These are phyloP conservation scores for Aplochiton taeniatus DNA, from an alignment of 2,797 vertebrate species.

Conservation along the genomic window DNA sequence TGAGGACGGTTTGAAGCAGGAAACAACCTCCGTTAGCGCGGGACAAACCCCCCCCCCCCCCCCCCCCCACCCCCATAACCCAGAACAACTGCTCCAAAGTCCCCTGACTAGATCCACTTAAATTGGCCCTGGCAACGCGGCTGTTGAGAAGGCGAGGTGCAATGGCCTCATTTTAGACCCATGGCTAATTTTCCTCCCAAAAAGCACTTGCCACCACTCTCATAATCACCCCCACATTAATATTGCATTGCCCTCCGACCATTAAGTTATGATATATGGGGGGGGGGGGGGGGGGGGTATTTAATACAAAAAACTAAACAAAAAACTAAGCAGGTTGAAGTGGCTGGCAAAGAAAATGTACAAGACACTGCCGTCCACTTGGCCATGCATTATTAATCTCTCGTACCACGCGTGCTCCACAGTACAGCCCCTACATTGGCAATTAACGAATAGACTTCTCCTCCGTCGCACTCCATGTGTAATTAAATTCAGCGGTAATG, in stretches of 20 bases:
- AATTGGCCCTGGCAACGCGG: slow-evolving; percentile 38
- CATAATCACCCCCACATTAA: slow-evolving; percentile 30
- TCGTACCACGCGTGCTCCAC: neutral
- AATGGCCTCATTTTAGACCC: slow-evolving; percentile 26
- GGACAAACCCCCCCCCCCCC: too few species aligned
- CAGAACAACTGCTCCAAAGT: neutral
- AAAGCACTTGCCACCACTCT: slow-evolving; percentile 23
- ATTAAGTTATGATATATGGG: slow-evolving; percentile 32
- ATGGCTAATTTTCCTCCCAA: slow-evolving; percentile 16
- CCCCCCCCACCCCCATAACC: too few species aligned
- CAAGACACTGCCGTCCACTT: slow-evolving; percentile 21
- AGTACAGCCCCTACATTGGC: slow-evolving; percentile 21
- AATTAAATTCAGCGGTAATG: slow-evolving; percentile 45
- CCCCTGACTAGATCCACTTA: slow-evolving; percentile 21
- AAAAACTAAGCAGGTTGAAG: slow-evolving; percentile 1
- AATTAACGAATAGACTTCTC: slow-evolving; percentile 16
- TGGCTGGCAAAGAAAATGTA: slow-evolving; percentile 2
- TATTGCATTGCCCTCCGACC: slow-evolving; percentile 35
- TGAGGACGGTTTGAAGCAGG: too few species aligned
- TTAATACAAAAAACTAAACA: too few species aligned
- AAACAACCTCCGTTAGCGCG: too few species aligned
- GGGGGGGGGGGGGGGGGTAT: too few species aligned
- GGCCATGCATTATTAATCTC: slow-evolving; percentile 48
- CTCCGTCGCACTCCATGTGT: slow-evolving; percentile 40
- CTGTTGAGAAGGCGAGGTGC: too few species aligned